Base-by-base conservation (phyloP, 2,888 invertebrate species). In the Oxystoma pomonae region DNA sequence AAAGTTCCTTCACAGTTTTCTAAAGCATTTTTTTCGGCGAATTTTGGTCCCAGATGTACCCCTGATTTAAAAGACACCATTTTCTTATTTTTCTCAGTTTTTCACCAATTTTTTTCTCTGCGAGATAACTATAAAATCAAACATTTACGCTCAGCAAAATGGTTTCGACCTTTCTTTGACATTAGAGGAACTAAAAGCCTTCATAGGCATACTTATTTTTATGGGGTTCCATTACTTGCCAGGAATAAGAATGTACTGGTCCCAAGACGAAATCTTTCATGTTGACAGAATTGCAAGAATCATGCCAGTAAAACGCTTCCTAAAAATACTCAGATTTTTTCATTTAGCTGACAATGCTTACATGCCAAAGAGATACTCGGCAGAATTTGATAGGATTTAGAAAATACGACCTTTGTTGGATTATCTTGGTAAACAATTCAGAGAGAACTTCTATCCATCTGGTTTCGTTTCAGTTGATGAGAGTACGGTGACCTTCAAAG, bases 401-500 rank as follows among this genome's bases (percentile, higher is more conserved):
- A 60, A 60, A 60, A 20, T 60, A 55, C n/a, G 21, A 55, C 55
- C 60, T n/a, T 22, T 60, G 5, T 35, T 60, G 2, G 55, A 60
- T 20, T 60, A 60, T 55, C 16, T 60, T 60, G 16, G 55, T 1
- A 17, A 35, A 22, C 53, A 56, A 2, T 60, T 60, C 22, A 56
- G 55, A 60, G 5, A 12, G 1, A 1, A 21, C 18, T 60, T 60
- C 22, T 2, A 9, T 7, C 60, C 55, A 7, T 55, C 21, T 9
- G 55, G 60, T 16, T 60, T 56, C 21, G 16, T 60, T 12, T 56
- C 60, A 18, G 19, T 57, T 57, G 57, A 57, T 18, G 57, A 57
- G 18, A 57, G 57, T 57, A 57, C 18, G 57, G 57, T 57, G 16
- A 19, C 19, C 3, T 57, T 57, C 21, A 57, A 57, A 57, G 20